phyloP scores from a whole-genome alignment of 2,888 invertebrate genomes.

The Crossocerus cetratus region DNA sequence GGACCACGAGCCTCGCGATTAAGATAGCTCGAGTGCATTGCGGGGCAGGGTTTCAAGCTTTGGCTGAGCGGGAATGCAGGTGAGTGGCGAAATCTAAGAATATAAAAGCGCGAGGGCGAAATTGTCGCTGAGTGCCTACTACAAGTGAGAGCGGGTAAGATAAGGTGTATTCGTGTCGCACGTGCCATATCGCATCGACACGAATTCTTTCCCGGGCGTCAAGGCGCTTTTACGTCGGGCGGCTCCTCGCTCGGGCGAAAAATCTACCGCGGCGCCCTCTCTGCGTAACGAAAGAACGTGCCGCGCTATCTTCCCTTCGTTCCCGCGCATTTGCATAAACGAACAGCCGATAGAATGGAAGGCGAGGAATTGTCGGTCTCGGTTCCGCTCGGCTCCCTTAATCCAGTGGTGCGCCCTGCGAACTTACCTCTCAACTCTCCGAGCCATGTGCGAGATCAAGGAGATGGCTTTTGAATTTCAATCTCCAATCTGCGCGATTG shows the following conservation, averaged over 20 bases:
- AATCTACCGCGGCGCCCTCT: neutral
- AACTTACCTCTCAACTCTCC: too few species aligned
- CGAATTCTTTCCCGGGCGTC: neutral
- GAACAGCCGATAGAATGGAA: neutral
- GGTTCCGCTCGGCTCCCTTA: too few species aligned
- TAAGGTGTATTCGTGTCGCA: conserved; percentile 1
- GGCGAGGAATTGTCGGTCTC: too few species aligned
- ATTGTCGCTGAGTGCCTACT: neutral
- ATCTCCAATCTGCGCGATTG: too few species aligned
- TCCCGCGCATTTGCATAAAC: neutral
- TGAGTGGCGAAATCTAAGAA: too few species aligned
- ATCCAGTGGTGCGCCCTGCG: too few species aligned
- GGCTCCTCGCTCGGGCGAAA: neutral
- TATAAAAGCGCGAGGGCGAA: neutral
- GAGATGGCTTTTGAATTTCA: too few species aligned
- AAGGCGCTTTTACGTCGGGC: neutral
- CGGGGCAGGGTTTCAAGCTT: too few species aligned
- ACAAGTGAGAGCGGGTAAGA: neutral
- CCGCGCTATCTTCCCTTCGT: neutral
- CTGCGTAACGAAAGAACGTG: conserved; percentile 1
- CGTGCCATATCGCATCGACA: conserved; percentile 5
- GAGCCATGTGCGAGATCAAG: too few species aligned
- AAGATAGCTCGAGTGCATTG: too few species aligned
- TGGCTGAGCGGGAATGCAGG: too few species aligned
- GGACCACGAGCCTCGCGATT: too few species aligned